Base-by-base conservation (phyloP, 2,888 invertebrate genomes). In the Empis stercorea region DNA sequence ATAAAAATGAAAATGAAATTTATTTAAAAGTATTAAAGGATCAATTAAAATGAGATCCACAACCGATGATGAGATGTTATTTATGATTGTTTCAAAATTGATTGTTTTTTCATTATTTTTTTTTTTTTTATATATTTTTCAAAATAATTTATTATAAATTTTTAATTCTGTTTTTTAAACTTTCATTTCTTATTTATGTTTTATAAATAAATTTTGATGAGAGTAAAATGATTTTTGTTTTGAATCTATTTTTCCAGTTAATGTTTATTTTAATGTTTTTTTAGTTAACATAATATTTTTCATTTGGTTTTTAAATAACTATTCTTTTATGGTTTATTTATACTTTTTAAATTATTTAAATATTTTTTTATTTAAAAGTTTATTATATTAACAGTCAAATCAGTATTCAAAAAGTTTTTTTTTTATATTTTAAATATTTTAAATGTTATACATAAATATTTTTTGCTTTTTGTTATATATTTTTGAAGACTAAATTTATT, bases 11-110 rank as follows among this genome's bases (percentile, higher is more conserved):
- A 27, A 27, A 6, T 27, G 7, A 27, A 27, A 27, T 7, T 27
- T 27, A 20, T 27, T 27, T 27, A 27, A 4, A 27, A 27, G 3
- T 20, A 34, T 34, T 34, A 34, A 34, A 34, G 10, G n/a, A 34
- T n/a, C 4, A 34, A n/a, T 34, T 45, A 48, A 43, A 47, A 47
- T 47, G 38, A 51, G 46, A 49, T 54, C 48, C 54, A 52, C 52
- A 53, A 54, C 51, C 54, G 51, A 54, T 53, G 51, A 53, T 47
- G 46, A 48, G 49, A 52, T 53, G 51, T 54, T 54, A 38, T 51
- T n/a, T 52, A 55, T 57, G 57, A 57, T 57, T 57, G 57, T 56
- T 55, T 54, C 51, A 53, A 50, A 55, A 50, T 55, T 57, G 57
- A 57, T 57, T 57, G 57, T 55, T 54, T 51, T n/a, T 46, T 43